Conservation (phyloP, 2,113 vertebrate genomes). For the Pomatostomus ruficeps region DNA sequence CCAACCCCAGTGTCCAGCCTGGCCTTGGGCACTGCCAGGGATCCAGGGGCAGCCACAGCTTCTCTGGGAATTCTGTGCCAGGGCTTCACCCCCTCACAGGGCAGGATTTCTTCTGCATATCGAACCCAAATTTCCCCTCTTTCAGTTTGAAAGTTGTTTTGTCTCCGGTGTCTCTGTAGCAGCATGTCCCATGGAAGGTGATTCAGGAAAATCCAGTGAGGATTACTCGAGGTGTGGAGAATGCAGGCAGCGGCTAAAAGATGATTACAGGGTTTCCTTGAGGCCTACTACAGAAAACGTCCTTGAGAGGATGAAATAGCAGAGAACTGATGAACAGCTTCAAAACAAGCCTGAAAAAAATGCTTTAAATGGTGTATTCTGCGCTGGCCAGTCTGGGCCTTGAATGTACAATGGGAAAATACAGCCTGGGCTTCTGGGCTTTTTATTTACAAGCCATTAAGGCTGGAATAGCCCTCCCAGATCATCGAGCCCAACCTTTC, state of each 20-base stretch:
- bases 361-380: background rate
- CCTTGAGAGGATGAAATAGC: background rate
- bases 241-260: background rate
- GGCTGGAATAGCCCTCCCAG: background rate
- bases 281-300: background rate
- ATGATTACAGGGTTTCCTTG: background rate
- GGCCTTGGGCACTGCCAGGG: background rate
- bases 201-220: background rate
- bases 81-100: fast-evolving
- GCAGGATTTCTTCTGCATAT: fast-evolving
- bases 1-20: background rate
- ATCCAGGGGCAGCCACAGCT: background rate
- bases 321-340: background rate
- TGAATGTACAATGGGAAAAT: background rate
- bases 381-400: background rate
- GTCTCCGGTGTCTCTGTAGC: background rate
- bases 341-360: background rate
- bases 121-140: background rate
- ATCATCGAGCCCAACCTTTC: background rate
- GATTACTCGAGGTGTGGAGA: background rate
- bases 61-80: background rate
- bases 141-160: background rate
- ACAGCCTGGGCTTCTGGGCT: background rate
- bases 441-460: background rate
- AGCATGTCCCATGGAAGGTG: background rate